phyloP scores from a whole-genome alignment of 2,113 vertebrate genomes.

The Ia io region DNA sequence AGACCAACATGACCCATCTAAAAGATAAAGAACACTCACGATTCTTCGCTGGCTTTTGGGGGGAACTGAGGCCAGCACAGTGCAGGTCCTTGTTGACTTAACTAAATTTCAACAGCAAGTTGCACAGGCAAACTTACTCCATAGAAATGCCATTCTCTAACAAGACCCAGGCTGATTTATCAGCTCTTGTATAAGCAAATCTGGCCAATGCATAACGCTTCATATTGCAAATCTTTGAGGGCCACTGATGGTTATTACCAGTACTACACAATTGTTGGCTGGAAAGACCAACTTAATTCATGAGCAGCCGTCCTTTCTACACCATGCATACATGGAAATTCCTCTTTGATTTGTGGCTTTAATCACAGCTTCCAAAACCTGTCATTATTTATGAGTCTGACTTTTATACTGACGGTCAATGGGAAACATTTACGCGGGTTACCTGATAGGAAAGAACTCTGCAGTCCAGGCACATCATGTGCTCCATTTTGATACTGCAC shows the following conservation, averaged over 20 bases:
- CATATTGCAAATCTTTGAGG: neutral
- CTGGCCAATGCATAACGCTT: neutral
- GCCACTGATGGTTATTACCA: neutral
- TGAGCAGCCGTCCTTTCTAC: neutral
- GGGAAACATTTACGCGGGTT: neutral
- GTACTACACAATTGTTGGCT: neutral
- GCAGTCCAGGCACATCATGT: neutral
- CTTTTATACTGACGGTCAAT: constrained; percentile 14
- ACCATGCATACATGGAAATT: constrained; percentile 34
- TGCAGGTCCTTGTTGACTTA: neutral
- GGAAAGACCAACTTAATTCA: neutral
- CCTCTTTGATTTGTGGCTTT: constrained; percentile 60
- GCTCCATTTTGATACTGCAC: neutral
- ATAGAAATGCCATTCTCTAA: neutral
- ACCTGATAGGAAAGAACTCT: neutral
- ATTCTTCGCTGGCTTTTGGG: neutral
- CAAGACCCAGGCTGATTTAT: constrained; percentile 9
- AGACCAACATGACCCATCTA: neutral
- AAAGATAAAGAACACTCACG: neutral
- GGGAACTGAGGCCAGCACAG: neutral
- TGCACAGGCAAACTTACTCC: neutral
- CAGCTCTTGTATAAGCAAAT: neutral
- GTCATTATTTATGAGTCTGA: constrained; percentile 48
- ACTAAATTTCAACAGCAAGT: neutral
- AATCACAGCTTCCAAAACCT: constrained; percentile 55